Evolutionary conservation across 2,797 vertebrate genomes (phyloP).

Genomic region (Centroberyx gerrardi): DNA sequence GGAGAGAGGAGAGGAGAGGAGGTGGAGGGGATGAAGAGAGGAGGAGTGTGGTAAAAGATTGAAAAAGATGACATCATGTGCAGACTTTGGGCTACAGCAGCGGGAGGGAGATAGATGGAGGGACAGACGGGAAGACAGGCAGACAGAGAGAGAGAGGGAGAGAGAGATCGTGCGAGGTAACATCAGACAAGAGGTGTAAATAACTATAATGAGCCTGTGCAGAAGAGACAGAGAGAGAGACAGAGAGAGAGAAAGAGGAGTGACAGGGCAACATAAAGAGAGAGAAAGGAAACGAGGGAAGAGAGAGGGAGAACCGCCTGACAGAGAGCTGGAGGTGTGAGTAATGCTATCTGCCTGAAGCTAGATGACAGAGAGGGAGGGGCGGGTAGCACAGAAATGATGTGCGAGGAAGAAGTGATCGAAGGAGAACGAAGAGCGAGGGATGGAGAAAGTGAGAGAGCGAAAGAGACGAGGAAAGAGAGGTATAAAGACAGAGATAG

Average conservation of each 20-base stretch:
- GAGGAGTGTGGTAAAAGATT: not conserved
- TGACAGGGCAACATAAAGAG: conserved; percentile 14
- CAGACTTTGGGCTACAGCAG: not conserved
- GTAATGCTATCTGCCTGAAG: conserved; percentile 28
- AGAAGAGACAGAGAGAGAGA: conserved; percentile 13
- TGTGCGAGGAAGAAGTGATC: conserved; percentile 38
- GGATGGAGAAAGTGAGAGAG: conserved; percentile 20
- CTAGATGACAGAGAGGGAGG: conserved; percentile 23
- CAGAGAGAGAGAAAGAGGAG: not conserved
- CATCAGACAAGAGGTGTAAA: conserved; percentile 50
- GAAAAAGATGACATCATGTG: conserved; percentile 20
- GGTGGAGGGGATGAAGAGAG: not conserved
- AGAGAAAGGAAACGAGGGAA: not conserved
- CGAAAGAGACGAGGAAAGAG: conserved; percentile 10
- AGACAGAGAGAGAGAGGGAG: not conserved
- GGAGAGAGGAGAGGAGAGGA: not conserved
- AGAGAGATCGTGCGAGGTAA: conserved; percentile 12
- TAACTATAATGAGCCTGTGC: conserved; percentile 41
- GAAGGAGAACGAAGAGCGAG: conserved; percentile 47
- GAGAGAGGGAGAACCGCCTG: conserved; percentile 4
- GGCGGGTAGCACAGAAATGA: conserved; percentile 27
- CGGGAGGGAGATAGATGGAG: conserved; percentile 33
- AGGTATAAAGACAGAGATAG: conserved; percentile 20
- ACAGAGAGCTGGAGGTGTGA: conserved; percentile 20
- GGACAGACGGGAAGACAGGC: not conserved